phyloP scores from a whole-genome alignment of 1,140 invertebrate species.

The Centruroides vittatus region DNA sequence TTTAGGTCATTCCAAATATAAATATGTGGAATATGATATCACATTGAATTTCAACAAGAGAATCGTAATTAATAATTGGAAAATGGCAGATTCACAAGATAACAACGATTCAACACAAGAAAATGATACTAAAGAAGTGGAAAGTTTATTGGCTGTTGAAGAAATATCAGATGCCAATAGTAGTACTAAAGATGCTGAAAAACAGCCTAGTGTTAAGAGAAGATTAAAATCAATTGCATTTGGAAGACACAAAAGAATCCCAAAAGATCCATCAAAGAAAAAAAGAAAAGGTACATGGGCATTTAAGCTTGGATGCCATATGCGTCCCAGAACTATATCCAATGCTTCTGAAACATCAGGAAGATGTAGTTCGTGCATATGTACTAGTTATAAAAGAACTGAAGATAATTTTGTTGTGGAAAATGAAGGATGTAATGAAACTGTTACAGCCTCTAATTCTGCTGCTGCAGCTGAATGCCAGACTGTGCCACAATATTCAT shows the following conservation, averaged over 20 bases:
- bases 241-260: background rate
- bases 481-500: background rate
- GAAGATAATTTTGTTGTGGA: background rate
- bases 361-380: background rate
- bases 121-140: too few species aligned
- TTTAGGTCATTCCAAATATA: too few species aligned
- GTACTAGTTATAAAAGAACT: background rate
- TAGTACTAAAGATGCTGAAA: background rate
- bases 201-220: background rate
- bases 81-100: too few species aligned
- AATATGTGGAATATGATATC: too few species aligned
- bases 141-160: background rate
- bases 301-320: background rate
- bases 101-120: too few species aligned
- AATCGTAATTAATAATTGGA: too few species aligned
- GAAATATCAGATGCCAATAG: background rate
- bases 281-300: background rate
- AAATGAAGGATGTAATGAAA: too few species aligned
- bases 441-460: too few species aligned
- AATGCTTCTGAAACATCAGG: background rate
- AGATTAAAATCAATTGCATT: background rate
- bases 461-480: too few species aligned
- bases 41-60: too few species aligned
- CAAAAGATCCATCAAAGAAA: background rate
- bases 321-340: background rate